Evolutionary conservation across 1,140 invertebrate genomes (phyloP).

Genomic region (Drosophila biarmipes): DNA sequence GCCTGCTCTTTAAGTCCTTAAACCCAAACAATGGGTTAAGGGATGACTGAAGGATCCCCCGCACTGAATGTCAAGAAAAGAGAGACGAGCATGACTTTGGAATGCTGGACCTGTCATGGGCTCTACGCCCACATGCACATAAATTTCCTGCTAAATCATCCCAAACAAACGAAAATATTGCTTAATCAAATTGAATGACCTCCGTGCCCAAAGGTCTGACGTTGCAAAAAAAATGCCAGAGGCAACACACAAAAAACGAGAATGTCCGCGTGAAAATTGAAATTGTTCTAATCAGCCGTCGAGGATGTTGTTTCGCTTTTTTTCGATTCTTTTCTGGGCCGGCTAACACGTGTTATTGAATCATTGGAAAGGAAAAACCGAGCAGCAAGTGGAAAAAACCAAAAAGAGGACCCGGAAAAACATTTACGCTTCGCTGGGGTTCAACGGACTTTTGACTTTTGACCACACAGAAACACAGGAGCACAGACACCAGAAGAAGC

Average conservation of each 20-base stretch:
- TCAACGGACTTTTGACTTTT: slow-evolving; percentile 76
- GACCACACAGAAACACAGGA: slow-evolving; percentile 53
- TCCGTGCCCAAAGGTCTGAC: slow-evolving; percentile 54
- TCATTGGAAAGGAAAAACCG: slow-evolving; percentile 40
- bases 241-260: slow-evolving; percentile 13
- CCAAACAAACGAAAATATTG: slow-evolving; percentile 70
- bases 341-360: slow-evolving; percentile 39
- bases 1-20: slow-evolving; percentile 21
- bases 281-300: slow-evolving; percentile 71
- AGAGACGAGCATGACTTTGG: slow-evolving; percentile 31
- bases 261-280: slow-evolving; percentile 76
- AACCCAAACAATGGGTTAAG: slow-evolving; percentile 31
- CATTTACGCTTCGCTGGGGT: slow-evolving; percentile 70
- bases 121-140: slow-evolving; percentile 41
- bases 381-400: slow-evolving; percentile 21
- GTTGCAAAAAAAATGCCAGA: slow-evolving; percentile 19
- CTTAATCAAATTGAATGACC: slow-evolving; percentile 72
- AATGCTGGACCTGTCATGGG: slow-evolving; percentile 55
- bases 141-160: slow-evolving; percentile 74
- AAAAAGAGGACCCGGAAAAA: slow-evolving; percentile 33
- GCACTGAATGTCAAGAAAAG: not conserved
- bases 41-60: slow-evolving; percentile 7
- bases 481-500: slow-evolving; percentile 16
- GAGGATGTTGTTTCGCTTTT: slow-evolving; percentile 21
- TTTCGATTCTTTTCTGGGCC: slow-evolving; percentile 24